Base-by-base conservation (phyloP, 2,888 invertebrate genomes). In the Leucania comma region DNA sequence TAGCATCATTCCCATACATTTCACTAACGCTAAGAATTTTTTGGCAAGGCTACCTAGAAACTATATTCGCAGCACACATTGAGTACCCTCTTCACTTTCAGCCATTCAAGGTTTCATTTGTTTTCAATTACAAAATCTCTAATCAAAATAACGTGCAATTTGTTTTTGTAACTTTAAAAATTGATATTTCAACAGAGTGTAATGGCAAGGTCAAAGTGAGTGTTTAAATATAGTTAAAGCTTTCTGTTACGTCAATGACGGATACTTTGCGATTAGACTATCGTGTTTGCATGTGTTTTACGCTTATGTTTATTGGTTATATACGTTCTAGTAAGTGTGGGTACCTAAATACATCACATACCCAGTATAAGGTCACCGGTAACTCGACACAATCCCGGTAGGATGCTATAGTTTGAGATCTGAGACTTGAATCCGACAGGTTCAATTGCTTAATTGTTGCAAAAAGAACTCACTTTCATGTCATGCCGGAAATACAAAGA, bases 191-290 rank as follows among this genome's bases (percentile, higher is more conserved):
- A 29, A 63, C 68, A 65, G 38, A 64, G 53, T 42, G 20, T 63
- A 42, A 67, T 54, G 32, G 67, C 78, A 71, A 79, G 78, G 80
- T 22, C 71, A 22, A 32, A 51, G 10, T 22, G 46, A 56, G 12
- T 26, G 61, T 79, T 79, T 75, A 75, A 75, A 79, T 75, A 68
- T 80, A 80, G 64, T 51, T 63, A 29, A 67, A 75, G 54, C 78
- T 80, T 59, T 61, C 38, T 59, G 54, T 70, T 58, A 61, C 78
- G 80, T 75, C 71, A 79, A 53, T 29, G 64, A 35, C 58, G 50
- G 46, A 68, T 62, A 73, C 51, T 59, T 42, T 46, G 48, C 32
- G 65, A 68, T 80, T 74, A 78, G 64, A 60, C 56, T 56, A 69
- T 62, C 53, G 24, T 17, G 50, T 56, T 58, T 29, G 29, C 20